Percentiles rank a stretch among this genome's conserved stretches.
phyloP scores from a whole-genome alignment of 1,140 invertebrate genomes.

The Galendromus occidentalis region DNA sequence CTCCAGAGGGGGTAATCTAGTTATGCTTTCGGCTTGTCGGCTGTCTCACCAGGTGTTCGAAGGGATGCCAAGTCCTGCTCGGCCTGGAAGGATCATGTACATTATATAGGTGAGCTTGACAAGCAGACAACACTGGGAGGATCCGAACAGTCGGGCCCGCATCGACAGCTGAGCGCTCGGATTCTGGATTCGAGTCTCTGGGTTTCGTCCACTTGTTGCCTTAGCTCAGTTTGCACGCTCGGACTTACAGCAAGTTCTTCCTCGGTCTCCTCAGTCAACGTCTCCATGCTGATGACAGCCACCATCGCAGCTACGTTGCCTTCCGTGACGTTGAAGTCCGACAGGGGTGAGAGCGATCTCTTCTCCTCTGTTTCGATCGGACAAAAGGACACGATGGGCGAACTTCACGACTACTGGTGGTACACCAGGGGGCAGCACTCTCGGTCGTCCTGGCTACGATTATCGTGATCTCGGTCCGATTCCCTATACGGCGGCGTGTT shows the following conservation, averaged over 20 bases:
- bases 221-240: background rate
- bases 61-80: background rate
- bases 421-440: too few species aligned
- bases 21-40: too few species aligned
- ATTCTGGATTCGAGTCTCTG: too few species aligned
- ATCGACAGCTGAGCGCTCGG: too few species aligned
- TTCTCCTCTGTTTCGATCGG: too few species aligned
- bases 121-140: background rate
- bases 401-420: too few species aligned
- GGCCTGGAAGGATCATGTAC: background rate
- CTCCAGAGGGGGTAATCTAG: too few species aligned
- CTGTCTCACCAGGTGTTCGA: background rate
- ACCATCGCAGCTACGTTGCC: background rate
- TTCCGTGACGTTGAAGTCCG: background rate
- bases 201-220: background rate
- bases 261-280: background rate
- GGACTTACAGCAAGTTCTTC: background rate
- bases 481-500: too few species aligned
- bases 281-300: constrained; percentile 8
- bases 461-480: too few species aligned
- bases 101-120: background rate
- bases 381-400: too few species aligned
- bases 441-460: too few species aligned
- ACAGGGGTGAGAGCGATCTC: background rate
- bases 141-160: too few species aligned